phyloP scores from a whole-genome alignment of 2,797 vertebrate species.

The Falco biarmicus region DNA sequence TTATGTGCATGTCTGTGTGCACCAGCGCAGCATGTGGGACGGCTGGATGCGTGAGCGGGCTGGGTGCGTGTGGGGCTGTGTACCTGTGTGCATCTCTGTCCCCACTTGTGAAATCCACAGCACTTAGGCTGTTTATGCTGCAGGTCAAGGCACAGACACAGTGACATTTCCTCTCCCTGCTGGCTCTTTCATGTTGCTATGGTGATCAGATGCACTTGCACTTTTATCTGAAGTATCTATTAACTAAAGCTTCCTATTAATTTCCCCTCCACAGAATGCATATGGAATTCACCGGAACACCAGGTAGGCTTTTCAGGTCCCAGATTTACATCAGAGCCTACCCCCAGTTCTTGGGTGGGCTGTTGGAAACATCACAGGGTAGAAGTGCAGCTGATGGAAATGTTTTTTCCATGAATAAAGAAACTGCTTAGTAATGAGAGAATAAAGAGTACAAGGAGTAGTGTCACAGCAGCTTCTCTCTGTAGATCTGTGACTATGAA shows the following conservation, averaged over 20 bases:
- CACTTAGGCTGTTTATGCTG: not conserved
- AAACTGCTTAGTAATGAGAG: not conserved
- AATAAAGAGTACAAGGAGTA: not conserved
- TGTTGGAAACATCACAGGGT: not conserved
- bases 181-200: slow-evolving; percentile 62
- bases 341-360: not conserved
- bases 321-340: not conserved
- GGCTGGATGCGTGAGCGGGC: not conserved
- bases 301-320: not conserved
- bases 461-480: not conserved
- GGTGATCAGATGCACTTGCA: slow-evolving; percentile 60
- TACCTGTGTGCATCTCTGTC: not conserved
- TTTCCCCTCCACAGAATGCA: not conserved
- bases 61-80: fast-evolving
- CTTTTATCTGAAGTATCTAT: slow-evolving; percentile 66
- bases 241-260: slow-evolving; percentile 60
- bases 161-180: slow-evolving; percentile 42
- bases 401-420: not conserved
- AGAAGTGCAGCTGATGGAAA: not conserved
- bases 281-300: not conserved
- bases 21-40: fast-evolving
- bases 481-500: fast-evolving
- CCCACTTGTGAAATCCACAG: not conserved
- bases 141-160: slow-evolving; percentile 36
- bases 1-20: fast-evolving